Percentiles rank a stretch among this genome's conserved stretches.
These are phyloP conservation scores for Hapalemur alaotrensis DNA, from an alignment of 2,797 vertebrate genomes.

Conservation along the genomic window DNA sequence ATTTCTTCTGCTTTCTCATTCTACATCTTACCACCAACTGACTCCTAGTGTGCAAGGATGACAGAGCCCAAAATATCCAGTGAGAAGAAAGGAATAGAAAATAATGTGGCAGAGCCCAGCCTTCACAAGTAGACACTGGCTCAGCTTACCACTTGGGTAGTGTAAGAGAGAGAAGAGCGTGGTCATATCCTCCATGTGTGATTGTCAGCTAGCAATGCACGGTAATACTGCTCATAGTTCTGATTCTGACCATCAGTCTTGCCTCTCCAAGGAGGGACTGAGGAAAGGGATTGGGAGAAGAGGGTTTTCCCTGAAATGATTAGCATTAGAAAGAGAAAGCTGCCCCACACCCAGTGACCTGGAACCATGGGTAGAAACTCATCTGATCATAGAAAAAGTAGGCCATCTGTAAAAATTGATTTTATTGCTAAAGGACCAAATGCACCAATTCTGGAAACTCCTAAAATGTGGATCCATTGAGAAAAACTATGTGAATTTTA, in stretches of 20 bases:
- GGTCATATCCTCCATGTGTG: not conserved
- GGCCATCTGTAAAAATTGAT: not conserved
- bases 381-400: not conserved
- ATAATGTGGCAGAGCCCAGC: not conserved
- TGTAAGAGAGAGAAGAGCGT: not conserved
- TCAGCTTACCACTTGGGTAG: not conserved
- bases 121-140: not conserved
- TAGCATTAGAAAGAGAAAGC: not conserved
- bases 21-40: not conserved
- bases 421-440: not conserved
- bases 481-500: not conserved
- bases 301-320: not conserved
- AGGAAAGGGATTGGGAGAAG: not conserved
- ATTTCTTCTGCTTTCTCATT: not conserved
- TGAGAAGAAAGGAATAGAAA: not conserved
- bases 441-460: not conserved
- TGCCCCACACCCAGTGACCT: not conserved
- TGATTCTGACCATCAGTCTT: not conserved
- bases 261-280: not conserved
- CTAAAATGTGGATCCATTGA: not conserved
- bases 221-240: not conserved
- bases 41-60: not conserved
- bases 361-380: not conserved
- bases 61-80: not conserved
- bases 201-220: not conserved